Evolutionary conservation across 2,797 vertebrate species (phyloP).

Genomic region (Morelia viridis): DNA sequence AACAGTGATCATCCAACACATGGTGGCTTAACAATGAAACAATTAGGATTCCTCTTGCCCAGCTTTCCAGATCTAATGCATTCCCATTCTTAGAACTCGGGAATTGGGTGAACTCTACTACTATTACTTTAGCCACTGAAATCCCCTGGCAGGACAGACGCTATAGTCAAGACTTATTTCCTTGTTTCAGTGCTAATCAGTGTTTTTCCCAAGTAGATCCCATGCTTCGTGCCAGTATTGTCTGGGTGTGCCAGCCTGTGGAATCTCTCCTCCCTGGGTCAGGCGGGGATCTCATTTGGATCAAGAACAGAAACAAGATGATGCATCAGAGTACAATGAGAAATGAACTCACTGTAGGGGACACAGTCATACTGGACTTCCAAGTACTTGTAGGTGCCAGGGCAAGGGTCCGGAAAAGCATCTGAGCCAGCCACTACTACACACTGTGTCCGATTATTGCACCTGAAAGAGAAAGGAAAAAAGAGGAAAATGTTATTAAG

Average conservation of each 20-base stretch:
- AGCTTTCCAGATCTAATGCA: neutral
- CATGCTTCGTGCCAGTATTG: neutral
- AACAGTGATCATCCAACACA: neutral
- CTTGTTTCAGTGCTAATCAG: neutral
- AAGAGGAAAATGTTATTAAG: neutral
- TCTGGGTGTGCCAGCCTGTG: neutral
- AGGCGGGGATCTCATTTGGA: slow-evolving; percentile 1
- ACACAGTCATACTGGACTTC: slow-evolving; percentile 97
- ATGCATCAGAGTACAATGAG: slow-evolving; percentile 26
- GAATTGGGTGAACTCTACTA: neutral
- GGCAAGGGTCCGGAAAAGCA: slow-evolving; percentile 91
- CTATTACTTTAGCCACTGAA: neutral
- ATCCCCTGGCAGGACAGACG: neutral
- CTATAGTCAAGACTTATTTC: neutral
- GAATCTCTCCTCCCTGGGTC: slow-evolving; percentile 32
- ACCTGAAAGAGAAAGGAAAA: slow-evolving; percentile 65
- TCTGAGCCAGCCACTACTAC: slow-evolving; percentile 91
- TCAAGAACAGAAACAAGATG: slow-evolving; percentile 14
- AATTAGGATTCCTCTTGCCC: neutral
- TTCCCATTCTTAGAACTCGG: neutral
- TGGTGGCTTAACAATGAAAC: neutral
- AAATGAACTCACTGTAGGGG: slow-evolving; percentile 90
- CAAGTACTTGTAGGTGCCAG: slow-evolving; percentile 93
- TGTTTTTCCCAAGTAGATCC: neutral
- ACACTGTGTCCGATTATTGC: slow-evolving; percentile 93